These are phyloP conservation scores for Promerops cafer DNA, from an alignment of 2,113 vertebrate species.

Conservation along the genomic window DNA sequence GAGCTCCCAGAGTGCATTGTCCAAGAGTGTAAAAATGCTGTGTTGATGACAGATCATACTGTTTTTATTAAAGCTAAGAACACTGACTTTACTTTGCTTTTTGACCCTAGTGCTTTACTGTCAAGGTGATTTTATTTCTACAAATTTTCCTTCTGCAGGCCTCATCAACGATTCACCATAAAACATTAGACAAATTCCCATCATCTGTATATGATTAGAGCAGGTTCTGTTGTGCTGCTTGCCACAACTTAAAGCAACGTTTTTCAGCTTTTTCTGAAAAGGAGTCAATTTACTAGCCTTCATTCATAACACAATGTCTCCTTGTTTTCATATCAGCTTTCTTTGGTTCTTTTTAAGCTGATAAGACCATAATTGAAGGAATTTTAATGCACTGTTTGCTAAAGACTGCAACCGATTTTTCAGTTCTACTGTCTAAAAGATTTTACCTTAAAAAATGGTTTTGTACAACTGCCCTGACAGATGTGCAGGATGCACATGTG, in stretches of 20 bases:
- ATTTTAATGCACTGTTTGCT: slow-evolving; percentile 27
- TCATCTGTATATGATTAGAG: slow-evolving; percentile 90
- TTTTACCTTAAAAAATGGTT: neutral
- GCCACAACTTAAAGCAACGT: slow-evolving; percentile 43
- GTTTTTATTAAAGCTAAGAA: slow-evolving; percentile 91
- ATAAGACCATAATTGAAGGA: slow-evolving; percentile 37
- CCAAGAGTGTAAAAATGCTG: slow-evolving; percentile 80
- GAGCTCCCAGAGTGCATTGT: slow-evolving; percentile 81
- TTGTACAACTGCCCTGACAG: neutral
- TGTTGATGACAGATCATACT: slow-evolving; percentile 87
- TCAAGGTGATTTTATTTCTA: slow-evolving; percentile 91
- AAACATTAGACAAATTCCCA: slow-evolving; percentile 81
- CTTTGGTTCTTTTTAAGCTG: slow-evolving; percentile 54
- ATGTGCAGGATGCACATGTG: neutral
- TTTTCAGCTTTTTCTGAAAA: slow-evolving; percentile 67
- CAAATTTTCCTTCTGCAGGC: slow-evolving; percentile 85
- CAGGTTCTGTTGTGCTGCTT: slow-evolving; percentile 68
- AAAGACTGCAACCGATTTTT: slow-evolving; percentile 32
- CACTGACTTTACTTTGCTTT: slow-evolving; percentile 84
- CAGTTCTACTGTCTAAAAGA: neutral
- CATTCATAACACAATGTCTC: slow-evolving; percentile 49
- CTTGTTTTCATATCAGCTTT: slow-evolving; percentile 55
- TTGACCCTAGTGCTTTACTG: slow-evolving; percentile 85
- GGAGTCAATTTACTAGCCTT: slow-evolving; percentile 61
- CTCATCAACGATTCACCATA: slow-evolving; percentile 78